Evolutionary conservation across 1,140 invertebrate species (phyloP), one percentile per base, ranked within the genome.

Genomic region (Danaus melanippus): DNA sequence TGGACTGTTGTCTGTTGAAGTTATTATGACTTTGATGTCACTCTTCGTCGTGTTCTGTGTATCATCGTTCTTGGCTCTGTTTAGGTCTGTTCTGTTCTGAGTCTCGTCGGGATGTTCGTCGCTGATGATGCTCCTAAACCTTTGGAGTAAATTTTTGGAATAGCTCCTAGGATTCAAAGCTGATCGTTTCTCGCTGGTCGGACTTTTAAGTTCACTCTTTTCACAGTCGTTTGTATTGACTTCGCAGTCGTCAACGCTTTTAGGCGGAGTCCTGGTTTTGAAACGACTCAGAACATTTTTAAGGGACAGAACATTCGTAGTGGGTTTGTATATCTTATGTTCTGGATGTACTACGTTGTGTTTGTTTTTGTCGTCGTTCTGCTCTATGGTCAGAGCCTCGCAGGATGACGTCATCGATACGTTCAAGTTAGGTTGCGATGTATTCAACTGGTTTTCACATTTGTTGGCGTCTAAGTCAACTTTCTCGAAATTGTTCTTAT

Each of bases 261-360:
- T 84, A 21, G 72, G 77, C 0, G 75, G 77, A 17, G 69, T 80
- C 42, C 73, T 77, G 55, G 73, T 76, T 73, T 87, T 88, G 52
- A 88, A 86, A 42, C 78, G 71, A 55, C 79, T 87, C 15, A 88
- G 60, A 40, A 88, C 86, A 60, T 83, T 85, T 73, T 87, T 87
- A 6, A 88, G 65, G 1, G 87, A 87, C 6, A 87, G 61, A 32
- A 87, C 79, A 54, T 86, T 87, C 6, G 74, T 76, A n/a, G 75
- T 89, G 0, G 90, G 88, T 58, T 91, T 89, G 64, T 94, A 94
- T 60, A 94, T 93, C 79, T 92, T 93, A 66, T 93, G 92, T 69
- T 94, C 92, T 0, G 93, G 93, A 74, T 94, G 93, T 53, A 93
- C 78, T 9, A 73, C 61, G 53, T 81, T 69, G 15, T 71, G 89